Conservation (phyloP, 2,888 invertebrate species). For the Eilema griseolum region DNA sequence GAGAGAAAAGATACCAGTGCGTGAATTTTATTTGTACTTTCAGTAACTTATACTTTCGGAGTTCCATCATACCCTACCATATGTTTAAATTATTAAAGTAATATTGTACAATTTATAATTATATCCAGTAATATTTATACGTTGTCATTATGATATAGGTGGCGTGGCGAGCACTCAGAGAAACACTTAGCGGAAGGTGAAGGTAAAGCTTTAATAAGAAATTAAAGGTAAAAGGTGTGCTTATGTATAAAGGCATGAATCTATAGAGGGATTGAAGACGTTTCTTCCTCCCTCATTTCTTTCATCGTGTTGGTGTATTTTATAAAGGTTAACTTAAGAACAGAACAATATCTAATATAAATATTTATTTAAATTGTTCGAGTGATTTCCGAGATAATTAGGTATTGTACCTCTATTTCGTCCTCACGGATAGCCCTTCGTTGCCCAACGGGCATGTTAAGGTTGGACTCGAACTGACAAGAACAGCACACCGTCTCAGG, state of each 20-base stretch:
- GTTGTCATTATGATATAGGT: background rate
- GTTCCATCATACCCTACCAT: too few species aligned
- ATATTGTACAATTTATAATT: background rate
- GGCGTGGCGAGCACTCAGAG: conserved; percentile 1
- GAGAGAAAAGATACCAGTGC: too few species aligned
- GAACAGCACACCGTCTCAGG: too few species aligned
- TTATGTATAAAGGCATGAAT: background rate
- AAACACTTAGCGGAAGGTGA: background rate
- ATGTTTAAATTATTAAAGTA: background rate
- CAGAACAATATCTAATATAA: background rate
- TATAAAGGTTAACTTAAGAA: background rate
- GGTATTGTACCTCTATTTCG: too few species aligned
- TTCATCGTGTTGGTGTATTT: background rate
- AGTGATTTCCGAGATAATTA: background rate
- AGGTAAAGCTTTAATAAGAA: conserved; percentile 4
- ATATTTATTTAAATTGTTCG: background rate
- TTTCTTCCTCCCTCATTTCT: background rate
- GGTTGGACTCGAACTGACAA: too few species aligned
- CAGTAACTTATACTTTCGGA: too few species aligned
- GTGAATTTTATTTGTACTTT: too few species aligned
- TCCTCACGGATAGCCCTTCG: too few species aligned
- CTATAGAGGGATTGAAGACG: background rate
- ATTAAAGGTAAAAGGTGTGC: background rate
- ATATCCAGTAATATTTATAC: conserved; percentile 11
- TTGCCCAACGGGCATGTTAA: too few species aligned